Evolutionary conservation across 2,113 vertebrate genomes (phyloP).

Genomic region (Pseudonaja textilis): DNA sequence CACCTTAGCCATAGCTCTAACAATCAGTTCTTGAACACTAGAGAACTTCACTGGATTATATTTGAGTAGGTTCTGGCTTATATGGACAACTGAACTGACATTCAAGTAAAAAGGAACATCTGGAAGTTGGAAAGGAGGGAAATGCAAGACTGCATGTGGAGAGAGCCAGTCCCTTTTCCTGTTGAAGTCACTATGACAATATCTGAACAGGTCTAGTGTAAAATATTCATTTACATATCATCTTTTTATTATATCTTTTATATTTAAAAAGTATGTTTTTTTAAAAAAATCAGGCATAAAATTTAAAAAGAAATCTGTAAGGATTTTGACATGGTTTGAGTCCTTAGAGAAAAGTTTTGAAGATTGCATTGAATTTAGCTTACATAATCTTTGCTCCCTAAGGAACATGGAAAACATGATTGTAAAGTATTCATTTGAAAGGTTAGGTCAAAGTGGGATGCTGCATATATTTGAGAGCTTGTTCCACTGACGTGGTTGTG

Average conservation of each 20-base stretch:
- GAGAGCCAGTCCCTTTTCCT: neutral
- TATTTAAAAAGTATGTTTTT: neutral
- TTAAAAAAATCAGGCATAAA: neutral
- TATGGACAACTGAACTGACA: neutral
- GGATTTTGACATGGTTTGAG: constrained; percentile 8
- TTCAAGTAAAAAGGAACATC: neutral
- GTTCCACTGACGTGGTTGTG: constrained; percentile 54
- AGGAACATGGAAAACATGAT: constrained; percentile 43
- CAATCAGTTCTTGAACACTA: neutral
- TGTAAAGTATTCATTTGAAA: constrained; percentile 38
- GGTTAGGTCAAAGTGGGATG: constrained; percentile 21
- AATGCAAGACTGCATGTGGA: neutral
- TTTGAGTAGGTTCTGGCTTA: neutral
- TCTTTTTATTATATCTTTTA: neutral
- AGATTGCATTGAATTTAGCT: constrained; percentile 9
- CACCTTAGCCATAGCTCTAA: neutral
- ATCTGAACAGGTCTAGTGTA: neutral
- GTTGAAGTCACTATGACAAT: neutral
- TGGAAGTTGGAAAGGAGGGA: neutral
- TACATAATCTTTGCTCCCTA: constrained; percentile 25
- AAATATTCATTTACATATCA: neutral
- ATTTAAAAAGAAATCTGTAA: neutral
- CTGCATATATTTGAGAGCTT: constrained; percentile 58
- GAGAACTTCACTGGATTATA: neutral
- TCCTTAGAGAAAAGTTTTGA: constrained; percentile 8